These are phyloP conservation scores for Forbesichthys papilliferus DNA, from an alignment of 2,113 vertebrate genomes.

Conservation along the genomic window DNA sequence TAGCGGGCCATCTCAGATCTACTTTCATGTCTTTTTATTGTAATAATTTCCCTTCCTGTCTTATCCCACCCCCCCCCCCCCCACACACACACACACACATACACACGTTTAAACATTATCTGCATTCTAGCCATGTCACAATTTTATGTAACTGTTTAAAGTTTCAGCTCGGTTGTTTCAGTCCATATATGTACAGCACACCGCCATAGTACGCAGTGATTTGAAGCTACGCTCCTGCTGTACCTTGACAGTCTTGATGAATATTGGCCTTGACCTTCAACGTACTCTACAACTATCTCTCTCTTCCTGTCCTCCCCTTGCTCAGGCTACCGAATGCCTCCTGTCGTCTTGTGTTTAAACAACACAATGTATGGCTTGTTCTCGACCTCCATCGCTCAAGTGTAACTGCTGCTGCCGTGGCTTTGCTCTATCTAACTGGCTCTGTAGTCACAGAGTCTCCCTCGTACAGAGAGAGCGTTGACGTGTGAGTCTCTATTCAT, in stretches of 20 bases:
- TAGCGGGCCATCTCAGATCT: background rate
- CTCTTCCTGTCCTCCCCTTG: background rate
- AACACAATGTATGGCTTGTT: background rate
- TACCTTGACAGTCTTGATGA: background rate
- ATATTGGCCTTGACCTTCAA: background rate
- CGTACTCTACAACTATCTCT: background rate
- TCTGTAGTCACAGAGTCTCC: background rate
- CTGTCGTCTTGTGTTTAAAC: background rate
- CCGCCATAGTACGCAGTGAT: background rate
- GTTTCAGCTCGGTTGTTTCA: background rate
- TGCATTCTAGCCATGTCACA: too few species aligned
- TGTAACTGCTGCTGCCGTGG: background rate
- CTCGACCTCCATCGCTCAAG: background rate
- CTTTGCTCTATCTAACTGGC: background rate
- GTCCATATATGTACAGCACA: background rate
- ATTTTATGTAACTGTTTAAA: too few species aligned
- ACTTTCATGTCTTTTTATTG: background rate
- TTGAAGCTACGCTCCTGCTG: background rate
- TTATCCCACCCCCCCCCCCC: background rate
- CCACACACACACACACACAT: background rate
- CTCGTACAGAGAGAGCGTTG: background rate
- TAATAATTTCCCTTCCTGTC: constrained; percentile 10
- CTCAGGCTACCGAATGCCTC: background rate
- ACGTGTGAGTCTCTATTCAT: background rate
- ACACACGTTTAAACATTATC: background rate